Evolutionary conservation across 1,140 invertebrate genomes (phyloP).

Genomic region (Ceratina australensis): DNA sequence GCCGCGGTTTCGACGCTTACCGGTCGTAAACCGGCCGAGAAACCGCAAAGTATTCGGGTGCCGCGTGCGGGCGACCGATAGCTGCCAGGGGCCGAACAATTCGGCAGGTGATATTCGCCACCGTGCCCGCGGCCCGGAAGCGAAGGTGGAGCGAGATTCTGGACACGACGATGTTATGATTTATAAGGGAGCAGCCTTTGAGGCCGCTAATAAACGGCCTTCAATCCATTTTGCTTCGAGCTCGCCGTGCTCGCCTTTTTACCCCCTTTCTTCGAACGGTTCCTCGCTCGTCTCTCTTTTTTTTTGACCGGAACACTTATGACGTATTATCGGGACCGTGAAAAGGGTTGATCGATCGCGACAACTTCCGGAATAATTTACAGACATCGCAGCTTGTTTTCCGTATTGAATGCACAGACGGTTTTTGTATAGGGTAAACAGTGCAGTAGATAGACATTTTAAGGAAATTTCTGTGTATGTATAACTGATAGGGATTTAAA

Average conservation of each 20-base stretch:
- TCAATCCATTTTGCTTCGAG: slow-evolving; percentile 22
- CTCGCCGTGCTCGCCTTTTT: neutral
- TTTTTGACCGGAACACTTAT: neutral
- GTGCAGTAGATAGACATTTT: too few species aligned
- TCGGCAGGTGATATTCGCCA: slow-evolving; percentile 61
- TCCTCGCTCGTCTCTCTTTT: neutral
- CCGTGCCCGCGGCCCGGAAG: slow-evolving; percentile 55
- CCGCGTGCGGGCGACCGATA: slow-evolving; percentile 30
- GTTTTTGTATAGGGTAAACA: too few species aligned
- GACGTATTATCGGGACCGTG: neutral
- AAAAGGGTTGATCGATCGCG: neutral
- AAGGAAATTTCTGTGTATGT: too few species aligned
- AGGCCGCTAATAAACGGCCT: slow-evolving; percentile 10
- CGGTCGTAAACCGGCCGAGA: slow-evolving; percentile 39
- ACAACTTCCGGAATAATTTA: neutral
- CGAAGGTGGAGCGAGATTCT: slow-evolving; percentile 60
- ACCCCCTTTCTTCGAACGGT: neutral
- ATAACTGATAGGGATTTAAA: too few species aligned
- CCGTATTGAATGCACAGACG: too few species aligned
- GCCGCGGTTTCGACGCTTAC: slow-evolving; percentile 63
- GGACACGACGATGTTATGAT: slow-evolving; percentile 45
- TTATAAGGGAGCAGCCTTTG: slow-evolving; percentile 45
- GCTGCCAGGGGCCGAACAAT: slow-evolving; percentile 27
- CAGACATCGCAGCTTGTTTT: too few species aligned
- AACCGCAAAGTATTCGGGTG: slow-evolving; percentile 43